Percentiles rank a stretch among this genome's conserved stretches.
These are phyloP conservation scores for Dryadula phaetusa DNA, from an alignment of 2,888 invertebrate genomes.

Conservation along the genomic window DNA sequence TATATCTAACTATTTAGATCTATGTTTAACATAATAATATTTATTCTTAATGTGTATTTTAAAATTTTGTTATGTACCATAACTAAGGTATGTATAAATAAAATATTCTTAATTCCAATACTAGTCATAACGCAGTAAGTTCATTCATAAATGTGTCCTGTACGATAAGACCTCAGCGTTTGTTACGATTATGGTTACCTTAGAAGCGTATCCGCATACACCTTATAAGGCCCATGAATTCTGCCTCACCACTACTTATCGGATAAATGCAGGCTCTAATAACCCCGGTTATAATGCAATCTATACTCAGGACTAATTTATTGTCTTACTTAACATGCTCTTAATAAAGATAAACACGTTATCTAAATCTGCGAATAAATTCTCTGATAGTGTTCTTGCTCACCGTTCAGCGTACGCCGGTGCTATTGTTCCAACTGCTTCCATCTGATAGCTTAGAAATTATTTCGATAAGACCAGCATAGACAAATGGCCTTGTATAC, in stretches of 20 bases:
- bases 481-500: conserved; percentile 42
- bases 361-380: conserved; percentile 51
- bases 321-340: conserved; percentile 53
- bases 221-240: conserved; percentile 67
- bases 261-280: conserved; percentile 73
- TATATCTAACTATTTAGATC: too few relatives aligned
- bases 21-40: too few relatives aligned
- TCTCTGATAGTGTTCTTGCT: conserved; percentile 44
- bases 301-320: conserved; percentile 52
- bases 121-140: background rate
- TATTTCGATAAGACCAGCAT: conserved; percentile 37
- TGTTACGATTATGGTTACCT: conserved; percentile 54
- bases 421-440: conserved; percentile 42
- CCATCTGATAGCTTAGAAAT: conserved; percentile 43
- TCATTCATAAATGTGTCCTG: conserved; percentile 45
- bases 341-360: conserved; percentile 54
- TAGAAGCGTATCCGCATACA: conserved; percentile 60
- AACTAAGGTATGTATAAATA: background rate
- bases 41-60: too few relatives aligned
- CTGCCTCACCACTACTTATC: conserved; percentile 69
- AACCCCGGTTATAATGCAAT: conserved; percentile 56
- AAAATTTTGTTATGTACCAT: background rate
- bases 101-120: background rate
- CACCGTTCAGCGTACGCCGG: conserved; percentile 38
- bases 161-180: conserved; percentile 38